A percentile compares a stretch with the other conserved stretches of the same genome.
Evolutionary conservation across 2,888 invertebrate genomes (phyloP).

Genomic region (Cosmorhoe ocellata): DNA sequence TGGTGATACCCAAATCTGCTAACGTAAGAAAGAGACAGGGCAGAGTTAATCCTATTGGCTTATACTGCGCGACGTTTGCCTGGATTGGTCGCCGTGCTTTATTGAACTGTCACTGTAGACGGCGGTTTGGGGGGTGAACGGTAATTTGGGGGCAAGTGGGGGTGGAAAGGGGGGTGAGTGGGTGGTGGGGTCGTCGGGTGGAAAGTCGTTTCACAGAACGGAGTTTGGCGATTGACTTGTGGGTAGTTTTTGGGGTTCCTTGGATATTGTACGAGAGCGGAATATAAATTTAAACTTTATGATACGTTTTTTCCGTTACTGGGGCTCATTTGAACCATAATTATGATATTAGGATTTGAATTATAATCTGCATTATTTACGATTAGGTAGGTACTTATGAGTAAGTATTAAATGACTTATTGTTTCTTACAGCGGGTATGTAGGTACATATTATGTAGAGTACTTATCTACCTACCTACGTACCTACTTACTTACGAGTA

Average conservation of each 20-base stretch:
- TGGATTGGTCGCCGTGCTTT: slow-evolving; percentile 80
- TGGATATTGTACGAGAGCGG: slow-evolving; percentile 35
- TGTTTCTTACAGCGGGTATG: too few relatives aligned
- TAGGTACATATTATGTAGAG: too few relatives aligned
- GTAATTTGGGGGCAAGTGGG: slow-evolving; percentile 74
- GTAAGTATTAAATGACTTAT: too few relatives aligned
- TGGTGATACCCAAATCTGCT: slow-evolving; percentile 30
- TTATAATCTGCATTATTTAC: too few relatives aligned
- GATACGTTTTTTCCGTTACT: slow-evolving; percentile 16
- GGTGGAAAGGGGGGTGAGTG: slow-evolving; percentile 48
- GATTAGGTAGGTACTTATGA: too few relatives aligned
- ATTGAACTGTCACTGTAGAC: slow-evolving; percentile 82
- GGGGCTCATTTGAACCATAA: too few relatives aligned
- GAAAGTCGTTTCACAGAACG: slow-evolving; percentile 66
- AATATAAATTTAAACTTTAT: slow-evolving; percentile 28
- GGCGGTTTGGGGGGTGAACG: slow-evolving; percentile 74
- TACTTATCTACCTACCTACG: too few relatives aligned
- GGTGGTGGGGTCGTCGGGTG: slow-evolving; percentile 47
- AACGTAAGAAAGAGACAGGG: slow-evolving; percentile 50
- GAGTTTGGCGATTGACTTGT: slow-evolving; percentile 82
- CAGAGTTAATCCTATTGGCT: slow-evolving; percentile 82
- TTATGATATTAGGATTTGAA: too few relatives aligned
- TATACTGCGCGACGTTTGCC: slow-evolving; percentile 81
- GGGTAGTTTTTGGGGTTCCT: slow-evolving; percentile 79
- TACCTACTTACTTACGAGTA: too few relatives aligned